Conservation (phyloP, 2,797 vertebrate species). For the Tokudaia tokunoshimensis region DNA sequence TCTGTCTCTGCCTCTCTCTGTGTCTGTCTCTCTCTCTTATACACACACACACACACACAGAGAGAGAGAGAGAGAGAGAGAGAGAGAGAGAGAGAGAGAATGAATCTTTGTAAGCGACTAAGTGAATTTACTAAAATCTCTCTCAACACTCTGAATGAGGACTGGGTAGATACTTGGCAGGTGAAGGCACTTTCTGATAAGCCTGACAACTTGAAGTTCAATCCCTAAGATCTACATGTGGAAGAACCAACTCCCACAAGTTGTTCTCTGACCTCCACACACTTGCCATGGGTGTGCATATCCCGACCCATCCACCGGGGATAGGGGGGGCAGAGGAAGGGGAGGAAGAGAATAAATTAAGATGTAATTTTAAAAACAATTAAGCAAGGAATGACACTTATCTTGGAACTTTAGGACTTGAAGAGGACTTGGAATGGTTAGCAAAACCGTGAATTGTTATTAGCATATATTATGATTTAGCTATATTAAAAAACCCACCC, state of each 20-base stretch:
- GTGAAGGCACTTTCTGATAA: neutral
- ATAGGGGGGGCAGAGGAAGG: too few relatives aligned
- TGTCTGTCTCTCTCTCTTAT: neutral
- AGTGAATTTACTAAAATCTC: neutral
- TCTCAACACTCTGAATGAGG: constrained; percentile 18
- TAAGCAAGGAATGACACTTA: neutral
- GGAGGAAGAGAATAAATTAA: neutral
- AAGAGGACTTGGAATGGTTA: neutral
- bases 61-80: too few relatives aligned
- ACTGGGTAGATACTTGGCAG: neutral
- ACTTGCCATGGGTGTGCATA: neutral
- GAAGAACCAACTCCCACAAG: neutral
- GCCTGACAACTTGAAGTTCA: neutral
- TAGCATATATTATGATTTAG: neutral
- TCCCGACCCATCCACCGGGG: neutral
- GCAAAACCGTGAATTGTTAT: neutral
- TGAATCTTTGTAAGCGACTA: constrained; percentile 1
- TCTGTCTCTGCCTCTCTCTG: neutral
- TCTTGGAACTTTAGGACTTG: constrained; percentile 47
- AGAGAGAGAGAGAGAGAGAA: too few relatives aligned
- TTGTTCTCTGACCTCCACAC: neutral
- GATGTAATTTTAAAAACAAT: neutral
- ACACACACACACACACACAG: neutral
- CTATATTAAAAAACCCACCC: neutral
- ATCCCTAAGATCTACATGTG: too few relatives aligned